A percentile compares a stretch with the other conserved stretches of the same genome.
phyloP scores from a whole-genome alignment of 1,140 invertebrate species.

The Atta cephalotes region DNA sequence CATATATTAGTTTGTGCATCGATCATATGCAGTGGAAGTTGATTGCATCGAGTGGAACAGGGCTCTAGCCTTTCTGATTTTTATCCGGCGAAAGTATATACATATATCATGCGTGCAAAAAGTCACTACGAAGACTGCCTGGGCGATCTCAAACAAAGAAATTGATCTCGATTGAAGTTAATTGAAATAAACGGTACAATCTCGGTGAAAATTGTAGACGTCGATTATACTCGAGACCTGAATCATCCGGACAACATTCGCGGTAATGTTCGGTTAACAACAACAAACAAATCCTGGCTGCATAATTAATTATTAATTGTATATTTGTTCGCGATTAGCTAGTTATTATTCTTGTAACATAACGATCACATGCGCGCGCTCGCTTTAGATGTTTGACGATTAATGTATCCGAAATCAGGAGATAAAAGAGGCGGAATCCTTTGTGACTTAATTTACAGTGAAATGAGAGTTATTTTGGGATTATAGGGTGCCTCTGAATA shows the following conservation, averaged over 20 bases:
- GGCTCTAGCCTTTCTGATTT: slow-evolving; percentile 1
- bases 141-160: neutral
- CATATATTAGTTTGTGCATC: slow-evolving; percentile 11
- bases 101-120: slow-evolving; percentile 10
- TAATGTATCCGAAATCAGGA: slow-evolving; percentile 21
- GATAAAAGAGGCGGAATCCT: neutral
- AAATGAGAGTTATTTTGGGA: slow-evolving; percentile 20
- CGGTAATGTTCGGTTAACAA: neutral
- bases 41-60: no score
- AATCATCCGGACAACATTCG: neutral
- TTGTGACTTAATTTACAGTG: slow-evolving; percentile 23
- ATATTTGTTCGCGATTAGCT: neutral
- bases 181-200: neutral
- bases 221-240: neutral
- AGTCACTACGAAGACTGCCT: neutral
- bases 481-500: neutral
- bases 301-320: slow-evolving; percentile 30
- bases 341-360: slow-evolving; percentile 11
- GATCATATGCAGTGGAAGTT: neutral
- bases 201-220: neutral
- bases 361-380: neutral
- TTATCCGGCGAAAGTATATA: slow-evolving; percentile 17
- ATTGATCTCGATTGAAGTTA: slow-evolving; percentile 27
- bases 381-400: slow-evolving; percentile 9
- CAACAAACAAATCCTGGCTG: neutral